Percentiles rank a stretch among this genome's conserved stretches.
Evolutionary conservation across 2,113 vertebrate genomes (phyloP).

Genomic region (Siniperca knerii): DNA sequence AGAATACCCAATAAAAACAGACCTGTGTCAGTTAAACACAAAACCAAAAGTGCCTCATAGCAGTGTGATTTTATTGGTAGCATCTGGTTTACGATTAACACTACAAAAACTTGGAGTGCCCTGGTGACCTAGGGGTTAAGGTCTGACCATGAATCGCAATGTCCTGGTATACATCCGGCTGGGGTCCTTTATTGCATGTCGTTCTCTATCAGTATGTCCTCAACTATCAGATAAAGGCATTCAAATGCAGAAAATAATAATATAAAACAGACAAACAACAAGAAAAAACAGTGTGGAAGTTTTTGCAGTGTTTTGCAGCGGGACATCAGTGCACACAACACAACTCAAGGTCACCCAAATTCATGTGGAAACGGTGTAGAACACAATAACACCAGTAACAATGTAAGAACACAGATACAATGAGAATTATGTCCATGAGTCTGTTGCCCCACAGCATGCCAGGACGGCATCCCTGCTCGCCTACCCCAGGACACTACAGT

Average conservation of each 20-base stretch:
- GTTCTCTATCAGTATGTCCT: background rate
- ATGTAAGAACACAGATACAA: background rate
- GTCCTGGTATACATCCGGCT: no score
- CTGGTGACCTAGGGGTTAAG: background rate
- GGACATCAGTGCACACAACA: background rate
- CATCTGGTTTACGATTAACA: background rate
- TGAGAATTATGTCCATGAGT: background rate
- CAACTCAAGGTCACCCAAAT: background rate
- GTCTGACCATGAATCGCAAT: background rate
- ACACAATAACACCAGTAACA: background rate
- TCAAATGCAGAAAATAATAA: background rate
- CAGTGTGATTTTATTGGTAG: background rate
- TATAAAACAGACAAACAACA: background rate
- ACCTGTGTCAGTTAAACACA: background rate
- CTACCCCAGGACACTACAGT: background rate
- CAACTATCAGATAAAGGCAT: background rate
- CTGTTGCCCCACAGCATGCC: no score
- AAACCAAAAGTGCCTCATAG: background rate
- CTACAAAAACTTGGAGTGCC: background rate
- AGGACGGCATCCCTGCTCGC: background rate
- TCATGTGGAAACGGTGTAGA: background rate
- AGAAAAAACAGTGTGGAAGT: background rate
- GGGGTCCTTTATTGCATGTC: no score
- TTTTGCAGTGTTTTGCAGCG: background rate
- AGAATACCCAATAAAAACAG: slow-evolving; percentile 19